Evolutionary conservation across 1,140 invertebrate species (phyloP).

Genomic region (Parapsyche elsis): DNA sequence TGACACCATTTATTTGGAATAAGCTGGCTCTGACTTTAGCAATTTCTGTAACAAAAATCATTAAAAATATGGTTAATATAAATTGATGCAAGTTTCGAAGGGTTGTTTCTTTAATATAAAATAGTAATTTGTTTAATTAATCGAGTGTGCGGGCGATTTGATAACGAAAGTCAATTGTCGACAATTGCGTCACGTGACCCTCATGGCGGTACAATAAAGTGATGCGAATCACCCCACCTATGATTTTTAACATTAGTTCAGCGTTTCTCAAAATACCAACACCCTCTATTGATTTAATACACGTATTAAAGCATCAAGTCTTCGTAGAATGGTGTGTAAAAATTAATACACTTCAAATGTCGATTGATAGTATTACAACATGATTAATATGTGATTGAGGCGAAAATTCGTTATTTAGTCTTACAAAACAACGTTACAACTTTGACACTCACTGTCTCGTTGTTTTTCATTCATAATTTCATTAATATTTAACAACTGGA

Average conservation of each 20-base stretch:
- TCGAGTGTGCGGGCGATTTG: slow-evolving; percentile 4
- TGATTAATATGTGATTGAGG: too few relatives aligned
- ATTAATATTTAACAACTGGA: too few relatives aligned
- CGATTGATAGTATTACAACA: too few relatives aligned
- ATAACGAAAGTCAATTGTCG: slow-evolving; percentile 10
- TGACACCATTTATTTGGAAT: slow-evolving; percentile 98
- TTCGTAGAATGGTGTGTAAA: neutral
- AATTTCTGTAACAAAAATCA: slow-evolving; percentile 89
- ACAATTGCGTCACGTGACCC: slow-evolving; percentile 29
- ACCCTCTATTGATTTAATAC: neutral
- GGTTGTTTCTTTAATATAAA: neutral
- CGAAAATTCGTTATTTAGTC: too few relatives aligned
- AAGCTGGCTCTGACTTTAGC: slow-evolving; percentile 95
- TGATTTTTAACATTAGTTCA: neutral
- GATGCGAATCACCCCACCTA: neutral
- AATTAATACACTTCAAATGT: too few relatives aligned
- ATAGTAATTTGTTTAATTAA: neutral
- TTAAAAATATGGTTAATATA: neutral
- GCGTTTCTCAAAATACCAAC: neutral
- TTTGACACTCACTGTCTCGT: too few relatives aligned
- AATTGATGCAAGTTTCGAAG: neutral
- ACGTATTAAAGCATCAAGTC: neutral
- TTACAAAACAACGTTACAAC: too few relatives aligned
- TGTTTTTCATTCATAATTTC: too few relatives aligned
- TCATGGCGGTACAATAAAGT: slow-evolving; percentile 3